A percentile compares a stretch with the other conserved stretches of the same genome.
These are phyloP conservation scores for Brachypteracias leptosomus DNA, from an alignment of 2,113 vertebrate species.

Conservation along the genomic window DNA sequence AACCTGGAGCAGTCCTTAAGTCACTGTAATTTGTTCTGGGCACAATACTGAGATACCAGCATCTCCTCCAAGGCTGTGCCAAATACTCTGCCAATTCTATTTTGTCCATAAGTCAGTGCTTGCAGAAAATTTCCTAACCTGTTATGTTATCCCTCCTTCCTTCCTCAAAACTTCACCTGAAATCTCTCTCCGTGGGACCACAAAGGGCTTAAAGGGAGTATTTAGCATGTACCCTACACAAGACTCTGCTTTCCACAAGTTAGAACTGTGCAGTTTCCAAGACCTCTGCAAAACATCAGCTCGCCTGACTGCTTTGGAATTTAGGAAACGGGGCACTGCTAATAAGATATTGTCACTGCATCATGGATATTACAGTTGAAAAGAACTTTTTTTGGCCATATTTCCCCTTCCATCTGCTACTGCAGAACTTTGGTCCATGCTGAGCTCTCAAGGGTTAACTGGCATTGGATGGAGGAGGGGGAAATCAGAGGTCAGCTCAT, in stretches of 20 bases:
- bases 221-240: background rate
- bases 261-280: conserved; percentile 9
- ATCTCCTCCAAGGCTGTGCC: background rate
- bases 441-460: conserved; percentile 58
- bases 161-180: background rate
- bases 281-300: conserved; percentile 12
- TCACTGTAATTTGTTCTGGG: background rate
- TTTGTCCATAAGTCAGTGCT: background rate
- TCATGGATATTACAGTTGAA: background rate
- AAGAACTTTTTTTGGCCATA: background rate
- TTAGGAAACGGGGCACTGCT: background rate
- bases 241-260: conserved; percentile 19
- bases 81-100: background rate
- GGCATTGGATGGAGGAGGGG: conserved; percentile 25
- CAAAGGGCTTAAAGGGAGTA: background rate
- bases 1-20: background rate
- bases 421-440: background rate
- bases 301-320: conserved; percentile 2
- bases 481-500: conserved; percentile 63
- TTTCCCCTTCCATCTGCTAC: background rate
- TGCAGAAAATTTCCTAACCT: background rate
- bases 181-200: background rate
- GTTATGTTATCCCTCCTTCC: background rate
- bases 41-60: background rate
- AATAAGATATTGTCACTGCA: background rate